Conservation (phyloP, 2,113 vertebrate species). For the Misgurnus mizolepis region DNA sequence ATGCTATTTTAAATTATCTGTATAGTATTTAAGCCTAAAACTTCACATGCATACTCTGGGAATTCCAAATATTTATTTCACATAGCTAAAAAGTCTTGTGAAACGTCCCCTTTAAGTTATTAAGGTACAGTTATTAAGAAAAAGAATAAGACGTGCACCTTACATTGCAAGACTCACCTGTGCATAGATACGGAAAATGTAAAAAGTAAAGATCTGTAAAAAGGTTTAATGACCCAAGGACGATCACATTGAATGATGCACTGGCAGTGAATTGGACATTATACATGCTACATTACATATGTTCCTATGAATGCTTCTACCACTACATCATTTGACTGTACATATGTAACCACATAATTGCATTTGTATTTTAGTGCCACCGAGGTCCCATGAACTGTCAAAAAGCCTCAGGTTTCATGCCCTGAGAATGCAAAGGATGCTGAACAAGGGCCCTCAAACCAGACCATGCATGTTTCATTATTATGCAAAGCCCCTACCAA, state of each 20-base stretch:
- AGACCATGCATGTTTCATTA: neutral
- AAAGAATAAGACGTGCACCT: neutral
- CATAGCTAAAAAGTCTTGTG: too few relatives aligned
- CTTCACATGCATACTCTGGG: too few relatives aligned
- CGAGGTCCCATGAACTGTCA: too few relatives aligned
- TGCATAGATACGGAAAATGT: neutral
- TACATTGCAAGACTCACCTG: neutral
- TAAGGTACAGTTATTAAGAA: neutral
- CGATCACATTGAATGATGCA: constrained; percentile 7
- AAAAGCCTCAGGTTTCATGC: too few relatives aligned
- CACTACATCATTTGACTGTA: neutral
- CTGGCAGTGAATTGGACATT: constrained; percentile 15
- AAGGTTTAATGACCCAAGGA: neutral
- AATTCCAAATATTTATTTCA: too few relatives aligned
- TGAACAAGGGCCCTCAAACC: too few relatives aligned
- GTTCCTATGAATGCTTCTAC: neutral
- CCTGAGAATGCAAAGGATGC: too few relatives aligned
- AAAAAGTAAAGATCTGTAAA: neutral
- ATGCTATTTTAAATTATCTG: too few relatives aligned
- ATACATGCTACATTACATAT: constrained; percentile 28
- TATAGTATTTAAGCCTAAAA: too few relatives aligned
- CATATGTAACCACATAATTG: too few relatives aligned
- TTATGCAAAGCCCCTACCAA: neutral
- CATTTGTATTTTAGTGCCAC: too few relatives aligned
- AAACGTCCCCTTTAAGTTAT: too few relatives aligned